Percentiles rank a stretch among this genome's conserved stretches.
phyloP scores from a whole-genome alignment of 2,888 invertebrate genomes.

The Meiosimyza platycephala region DNA sequence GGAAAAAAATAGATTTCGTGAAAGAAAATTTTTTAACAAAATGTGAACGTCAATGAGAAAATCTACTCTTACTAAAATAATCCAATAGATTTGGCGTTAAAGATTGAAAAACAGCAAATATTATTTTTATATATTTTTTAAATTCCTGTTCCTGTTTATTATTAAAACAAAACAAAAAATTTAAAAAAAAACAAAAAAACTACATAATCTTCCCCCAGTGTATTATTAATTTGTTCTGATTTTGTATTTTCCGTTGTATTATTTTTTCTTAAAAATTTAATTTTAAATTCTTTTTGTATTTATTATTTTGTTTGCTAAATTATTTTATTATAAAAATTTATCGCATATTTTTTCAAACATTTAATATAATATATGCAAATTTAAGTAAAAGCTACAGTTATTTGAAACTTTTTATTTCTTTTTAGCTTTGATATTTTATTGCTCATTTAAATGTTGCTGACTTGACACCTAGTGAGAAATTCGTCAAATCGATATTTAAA shows the following conservation, averaged over 20 bases:
- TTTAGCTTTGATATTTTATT: background rate
- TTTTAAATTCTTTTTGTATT: slow-evolving; percentile 17
- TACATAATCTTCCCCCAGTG: slow-evolving; percentile 11
- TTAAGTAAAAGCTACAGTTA: slow-evolving; percentile 13
- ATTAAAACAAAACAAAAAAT: slow-evolving; percentile 26
- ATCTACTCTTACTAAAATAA: background rate
- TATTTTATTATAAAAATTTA: slow-evolving; percentile 25
- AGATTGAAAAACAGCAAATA: slow-evolving; percentile 39
- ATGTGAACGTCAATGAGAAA: slow-evolving; percentile 1
- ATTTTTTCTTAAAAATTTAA: background rate
- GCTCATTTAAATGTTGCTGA: background rate
- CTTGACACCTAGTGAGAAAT: too few species aligned
- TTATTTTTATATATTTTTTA: slow-evolving; percentile 34
- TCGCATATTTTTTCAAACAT: slow-evolving; percentile 12
- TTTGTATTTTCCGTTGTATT: slow-evolving; percentile 19
- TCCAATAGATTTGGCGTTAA: slow-evolving; percentile 27
- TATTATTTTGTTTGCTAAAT: slow-evolving; percentile 22
- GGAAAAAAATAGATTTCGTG: slow-evolving; percentile 2
- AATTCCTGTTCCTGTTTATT: slow-evolving; percentile 36
- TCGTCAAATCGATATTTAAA: too few species aligned
- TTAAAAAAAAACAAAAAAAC: slow-evolving; percentile 37
- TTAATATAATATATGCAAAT: slow-evolving; percentile 24
- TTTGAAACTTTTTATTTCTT: slow-evolving; percentile 4
- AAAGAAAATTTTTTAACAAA: background rate
- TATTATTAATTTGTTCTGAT: slow-evolving; percentile 23